Percentiles rank a stretch among this genome's conserved stretches.
These are phyloP conservation scores for Montipora capitata DNA, from an alignment of 92 coral and sea anemone species.

Conservation along the genomic window DNA sequence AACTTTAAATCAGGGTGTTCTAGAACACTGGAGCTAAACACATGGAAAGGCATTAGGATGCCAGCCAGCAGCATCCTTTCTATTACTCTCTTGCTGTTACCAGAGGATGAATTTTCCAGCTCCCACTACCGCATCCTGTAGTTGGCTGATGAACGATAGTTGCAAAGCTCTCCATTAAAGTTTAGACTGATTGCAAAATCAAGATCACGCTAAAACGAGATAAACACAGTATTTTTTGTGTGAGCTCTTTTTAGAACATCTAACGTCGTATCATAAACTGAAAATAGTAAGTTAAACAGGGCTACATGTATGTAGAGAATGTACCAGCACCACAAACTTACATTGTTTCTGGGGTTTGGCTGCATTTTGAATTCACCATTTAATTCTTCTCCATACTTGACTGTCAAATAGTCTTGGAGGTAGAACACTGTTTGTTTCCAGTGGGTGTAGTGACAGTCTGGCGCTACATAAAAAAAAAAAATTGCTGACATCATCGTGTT, in stretches of 20 bases:
- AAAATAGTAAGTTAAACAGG: no score
- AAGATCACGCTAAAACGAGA: conserved; percentile 90
- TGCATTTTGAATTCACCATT: conserved; percentile 83
- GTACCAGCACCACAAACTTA: conserved; percentile 50
- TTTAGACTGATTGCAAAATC: conserved; percentile 88
- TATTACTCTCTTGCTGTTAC: conserved; percentile 7
- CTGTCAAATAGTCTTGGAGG: conserved; percentile 93
- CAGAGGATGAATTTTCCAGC: background rate
- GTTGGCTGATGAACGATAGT: conserved; percentile 71
- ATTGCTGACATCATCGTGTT: no score
- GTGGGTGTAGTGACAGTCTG: conserved; percentile 96
- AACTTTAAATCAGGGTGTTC: background rate
- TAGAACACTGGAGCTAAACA: background rate
- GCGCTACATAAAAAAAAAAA: conserved; percentile 71
- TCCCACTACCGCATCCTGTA: conserved; percentile 91
- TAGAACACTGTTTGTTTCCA: conserved; percentile 99
- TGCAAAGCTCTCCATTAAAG: conserved; percentile 92
- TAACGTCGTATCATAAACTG: no score
- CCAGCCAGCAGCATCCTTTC: conserved; percentile 26
- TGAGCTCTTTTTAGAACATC: no score
- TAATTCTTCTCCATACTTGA: conserved; percentile 93
- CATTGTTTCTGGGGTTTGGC: conserved; percentile 96
- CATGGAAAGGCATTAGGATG: conserved; percentile 9
- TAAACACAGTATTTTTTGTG: background rate
- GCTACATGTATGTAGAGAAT: no score